phyloP scores from a whole-genome alignment of 2,888 invertebrate genomes.

The Venusia cambrica region DNA sequence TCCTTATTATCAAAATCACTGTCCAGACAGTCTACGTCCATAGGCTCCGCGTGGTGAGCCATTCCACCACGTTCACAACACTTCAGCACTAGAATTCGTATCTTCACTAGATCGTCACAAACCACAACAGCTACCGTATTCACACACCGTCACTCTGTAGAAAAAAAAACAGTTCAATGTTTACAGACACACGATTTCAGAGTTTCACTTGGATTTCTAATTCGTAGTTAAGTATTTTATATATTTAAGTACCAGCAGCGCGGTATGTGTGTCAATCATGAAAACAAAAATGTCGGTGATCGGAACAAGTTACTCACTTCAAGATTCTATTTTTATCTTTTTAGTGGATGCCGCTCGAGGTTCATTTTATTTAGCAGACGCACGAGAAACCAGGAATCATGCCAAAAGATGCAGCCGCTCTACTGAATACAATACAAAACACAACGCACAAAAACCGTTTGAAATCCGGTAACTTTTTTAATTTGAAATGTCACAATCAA shows the following conservation, averaged over 20 bases:
- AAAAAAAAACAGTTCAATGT: conserved; percentile 63
- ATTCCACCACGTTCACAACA: conserved; percentile 40
- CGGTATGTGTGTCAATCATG: conserved; percentile 71
- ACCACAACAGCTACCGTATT: conserved; percentile 26
- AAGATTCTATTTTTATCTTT: conserved; percentile 75
- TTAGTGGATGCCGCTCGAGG: conserved; percentile 60
- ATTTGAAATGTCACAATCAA: conserved; percentile 23
- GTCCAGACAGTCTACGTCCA: conserved; percentile 63
- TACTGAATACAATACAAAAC: conserved; percentile 29
- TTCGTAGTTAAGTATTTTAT: conserved; percentile 48
- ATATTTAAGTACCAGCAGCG: too few species aligned
- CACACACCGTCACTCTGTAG: conserved; percentile 42
- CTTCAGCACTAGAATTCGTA: conserved; percentile 24
- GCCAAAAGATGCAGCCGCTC: conserved; percentile 56
- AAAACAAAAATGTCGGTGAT: conserved; percentile 72
- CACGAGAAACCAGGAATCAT: conserved; percentile 70
- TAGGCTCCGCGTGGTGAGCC: conserved; percentile 65
- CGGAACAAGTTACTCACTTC: conserved; percentile 68
- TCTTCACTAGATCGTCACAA: conserved; percentile 20
- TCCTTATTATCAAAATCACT: conserved; percentile 73
- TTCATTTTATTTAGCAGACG: conserved; percentile 67
- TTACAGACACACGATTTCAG: conserved; percentile 63
- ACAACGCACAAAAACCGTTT: conserved; percentile 53
- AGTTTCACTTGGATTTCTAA: conserved; percentile 75
- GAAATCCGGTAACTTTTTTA: conserved; percentile 63